A percentile compares a stretch with the other conserved stretches of the same genome.
These are phyloP conservation scores for Cyaniris semiargus DNA, from an alignment of 2,888 invertebrate species.

Conservation along the genomic window DNA sequence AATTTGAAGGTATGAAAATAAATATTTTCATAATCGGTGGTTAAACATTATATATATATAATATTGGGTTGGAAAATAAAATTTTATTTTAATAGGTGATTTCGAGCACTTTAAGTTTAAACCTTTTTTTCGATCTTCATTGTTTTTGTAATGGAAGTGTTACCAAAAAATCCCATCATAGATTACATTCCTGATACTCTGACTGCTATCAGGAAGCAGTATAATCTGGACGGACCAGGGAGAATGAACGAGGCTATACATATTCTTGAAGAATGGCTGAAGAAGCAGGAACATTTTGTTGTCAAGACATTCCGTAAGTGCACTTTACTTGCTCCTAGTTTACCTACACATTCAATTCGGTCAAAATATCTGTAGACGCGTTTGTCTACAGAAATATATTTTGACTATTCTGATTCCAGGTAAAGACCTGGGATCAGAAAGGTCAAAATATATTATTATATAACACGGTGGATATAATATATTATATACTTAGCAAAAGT, in stretches of 20 bases:
- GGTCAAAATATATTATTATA: too few species aligned
- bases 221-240: constrained; percentile 46
- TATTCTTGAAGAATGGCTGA: constrained; percentile 51
- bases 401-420: too few species aligned
- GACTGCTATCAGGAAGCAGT: constrained; percentile 44
- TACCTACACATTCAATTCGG: too few species aligned
- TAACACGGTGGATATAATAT: too few species aligned
- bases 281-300: constrained; percentile 52
- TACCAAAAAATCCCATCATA: constrained; percentile 41
- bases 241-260: constrained; percentile 48
- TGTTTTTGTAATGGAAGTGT: constrained; percentile 44
- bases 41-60: not conserved
- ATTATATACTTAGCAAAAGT: too few species aligned
- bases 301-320: constrained; percentile 45
- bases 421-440: too few species aligned
- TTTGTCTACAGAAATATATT: too few species aligned
- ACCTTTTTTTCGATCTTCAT: not conserved
- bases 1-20: not conserved
- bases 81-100: not conserved
- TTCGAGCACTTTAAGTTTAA: not conserved
- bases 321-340: not conserved
- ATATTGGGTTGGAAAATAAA: not conserved
- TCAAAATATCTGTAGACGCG: too few species aligned
- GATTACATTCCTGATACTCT: constrained; percentile 45
- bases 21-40: not conserved